Evolutionary conservation across 2,888 invertebrate species (phyloP).

Genomic region (Plagiodera versicolora): DNA sequence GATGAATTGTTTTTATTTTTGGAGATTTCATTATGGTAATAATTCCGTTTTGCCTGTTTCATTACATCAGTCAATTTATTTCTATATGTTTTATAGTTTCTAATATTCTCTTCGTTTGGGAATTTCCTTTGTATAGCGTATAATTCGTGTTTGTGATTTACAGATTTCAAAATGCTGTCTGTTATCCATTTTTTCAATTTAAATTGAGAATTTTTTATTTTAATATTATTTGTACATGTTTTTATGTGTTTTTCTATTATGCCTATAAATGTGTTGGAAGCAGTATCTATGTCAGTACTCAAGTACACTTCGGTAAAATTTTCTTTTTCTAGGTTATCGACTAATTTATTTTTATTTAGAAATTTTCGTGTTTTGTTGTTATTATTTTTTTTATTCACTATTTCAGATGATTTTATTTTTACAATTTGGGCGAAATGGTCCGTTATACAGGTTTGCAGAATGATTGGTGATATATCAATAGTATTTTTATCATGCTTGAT

Average conservation of each 20-base stretch:
- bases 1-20: conserved; percentile 2
- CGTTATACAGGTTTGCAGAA: conserved; percentile 8
- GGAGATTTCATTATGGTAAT: conserved; percentile 6
- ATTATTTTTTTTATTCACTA: background rate
- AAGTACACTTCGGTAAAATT: conserved; percentile 3
- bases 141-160: conserved; percentile 6
- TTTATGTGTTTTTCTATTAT: conserved; percentile 8
- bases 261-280: conserved; percentile 9
- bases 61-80: conserved; percentile 7
- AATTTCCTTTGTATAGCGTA: conserved; percentile 5
- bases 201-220: conserved; percentile 9
- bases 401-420: conserved; percentile 1
- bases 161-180: conserved; percentile 3
- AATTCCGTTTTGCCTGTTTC: conserved; percentile 1
- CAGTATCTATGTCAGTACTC: conserved; percentile 6
- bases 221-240: background rate
- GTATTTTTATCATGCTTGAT: background rate
- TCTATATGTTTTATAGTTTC: conserved; percentile 8
- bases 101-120: conserved; percentile 4
- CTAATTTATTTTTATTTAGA: no score
- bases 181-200: conserved; percentile 9
- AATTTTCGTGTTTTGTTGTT: conserved; percentile 7
- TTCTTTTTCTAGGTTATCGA: background rate
- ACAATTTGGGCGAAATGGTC: conserved; percentile 6
- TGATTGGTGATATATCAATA: conserved; percentile 5